A percentile compares a stretch with the other conserved stretches of the same genome.
Evolutionary conservation across 2,888 invertebrate species (phyloP).

Genomic region (Diogma glabrata): DNA sequence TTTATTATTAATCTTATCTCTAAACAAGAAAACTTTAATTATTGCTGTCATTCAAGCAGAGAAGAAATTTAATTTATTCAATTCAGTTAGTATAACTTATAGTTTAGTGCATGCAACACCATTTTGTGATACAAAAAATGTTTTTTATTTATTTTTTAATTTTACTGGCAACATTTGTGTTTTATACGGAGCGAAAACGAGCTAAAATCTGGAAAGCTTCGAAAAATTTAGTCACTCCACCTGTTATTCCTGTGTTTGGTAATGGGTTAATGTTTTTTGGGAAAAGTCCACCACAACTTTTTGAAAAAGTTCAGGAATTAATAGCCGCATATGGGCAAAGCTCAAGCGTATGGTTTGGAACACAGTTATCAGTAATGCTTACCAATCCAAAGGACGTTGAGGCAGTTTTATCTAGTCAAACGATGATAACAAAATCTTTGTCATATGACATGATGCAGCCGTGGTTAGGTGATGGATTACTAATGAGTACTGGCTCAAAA

Average conservation of each 20-base stretch:
- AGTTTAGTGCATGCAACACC: no score
- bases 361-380: conserved; percentile 24
- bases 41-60: no score
- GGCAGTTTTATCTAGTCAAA: conserved; percentile 21
- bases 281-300: conserved; percentile 29
- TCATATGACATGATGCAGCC: conserved; percentile 39
- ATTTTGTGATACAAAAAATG: no score
- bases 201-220: no score
- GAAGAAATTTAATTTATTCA: no score
- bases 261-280: conserved; percentile 38
- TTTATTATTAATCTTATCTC: no score
- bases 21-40: no score
- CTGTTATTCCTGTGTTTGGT: conserved; percentile 40
- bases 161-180: no score
- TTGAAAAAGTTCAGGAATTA: conserved; percentile 28
- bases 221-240: conserved; percentile 27
- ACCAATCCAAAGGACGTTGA: conserved; percentile 27
- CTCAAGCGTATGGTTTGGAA: conserved; percentile 23
- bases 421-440: conserved; percentile 41
- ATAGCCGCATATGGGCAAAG: conserved; percentile 28
- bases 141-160: no score
- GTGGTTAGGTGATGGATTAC: conserved; percentile 45
- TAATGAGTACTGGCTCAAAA: conserved; percentile 38
- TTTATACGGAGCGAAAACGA: no score
- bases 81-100: no score